Conservation (phyloP, 35 echinoderm and acorn worm species). For the Nesometra sesokonis region DNA sequence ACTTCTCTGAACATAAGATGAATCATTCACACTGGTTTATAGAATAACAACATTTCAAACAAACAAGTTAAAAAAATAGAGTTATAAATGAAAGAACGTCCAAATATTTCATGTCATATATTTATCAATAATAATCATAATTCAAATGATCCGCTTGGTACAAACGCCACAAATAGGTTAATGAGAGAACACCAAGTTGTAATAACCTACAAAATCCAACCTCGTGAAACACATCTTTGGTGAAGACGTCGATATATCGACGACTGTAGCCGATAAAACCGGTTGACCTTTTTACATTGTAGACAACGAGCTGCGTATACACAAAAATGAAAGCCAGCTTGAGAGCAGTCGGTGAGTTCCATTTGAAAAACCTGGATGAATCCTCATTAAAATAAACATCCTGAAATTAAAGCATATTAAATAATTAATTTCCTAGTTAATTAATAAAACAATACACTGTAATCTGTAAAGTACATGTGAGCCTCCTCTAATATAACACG, state of each 20-base stretch:
- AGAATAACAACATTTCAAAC: no score
- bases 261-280: neutral
- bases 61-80: no score
- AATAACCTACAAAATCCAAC: slow-evolving; percentile 31
- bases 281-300: slow-evolving; percentile 39
- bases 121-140: slow-evolving; percentile 25
- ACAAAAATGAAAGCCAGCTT: slow-evolving; percentile 79
- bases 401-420: neutral
- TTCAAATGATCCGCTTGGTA: slow-evolving; percentile 31
- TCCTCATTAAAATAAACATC: neutral
- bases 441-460: no score
- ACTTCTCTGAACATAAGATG: no score
- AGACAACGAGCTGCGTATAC: slow-evolving; percentile 82
- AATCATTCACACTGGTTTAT: no score
- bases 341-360: slow-evolving; percentile 26
- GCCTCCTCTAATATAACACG: no score
- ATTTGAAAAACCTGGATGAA: neutral
- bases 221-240: slow-evolving; percentile 17
- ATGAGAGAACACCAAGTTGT: slow-evolving; percentile 30
- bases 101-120: no score
- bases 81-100: no score
- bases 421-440: no score
- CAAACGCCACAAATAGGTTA: slow-evolving; percentile 22
- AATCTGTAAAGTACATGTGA: no score
- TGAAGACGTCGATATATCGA: slow-evolving; percentile 4